Percentiles rank a stretch among this genome's conserved stretches.
These are phyloP conservation scores for Drosophila saltans DNA, from an alignment of 1,140 invertebrate species.

Conservation along the genomic window DNA sequence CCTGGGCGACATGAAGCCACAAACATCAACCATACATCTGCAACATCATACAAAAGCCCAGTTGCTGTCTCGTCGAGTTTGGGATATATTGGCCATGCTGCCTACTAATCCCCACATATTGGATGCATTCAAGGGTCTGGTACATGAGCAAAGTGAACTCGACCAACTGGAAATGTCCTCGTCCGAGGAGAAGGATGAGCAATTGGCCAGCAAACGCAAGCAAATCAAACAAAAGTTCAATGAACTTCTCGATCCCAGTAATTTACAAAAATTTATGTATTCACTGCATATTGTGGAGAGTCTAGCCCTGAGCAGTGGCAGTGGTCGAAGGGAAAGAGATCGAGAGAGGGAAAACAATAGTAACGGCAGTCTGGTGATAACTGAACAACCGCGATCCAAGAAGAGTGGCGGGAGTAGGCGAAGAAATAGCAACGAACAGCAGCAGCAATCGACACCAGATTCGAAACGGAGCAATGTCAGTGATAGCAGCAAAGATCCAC, in stretches of 20 bases:
- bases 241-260: conserved; percentile 92
- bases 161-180: conserved; percentile 47
- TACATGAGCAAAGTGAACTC: conserved; percentile 82
- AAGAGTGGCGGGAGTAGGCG: conserved; percentile 46
- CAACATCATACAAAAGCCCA: conserved; percentile 95
- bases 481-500: conserved; percentile 48
- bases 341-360: conserved; percentile 11
- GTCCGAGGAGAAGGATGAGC: conserved; percentile 58
- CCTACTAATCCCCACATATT: conserved; percentile 94
- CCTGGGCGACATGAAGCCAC: conserved; percentile 91
- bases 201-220: conserved; percentile 67
- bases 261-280: conserved; percentile 97
- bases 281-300: conserved; percentile 95
- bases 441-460: conserved; percentile 32
- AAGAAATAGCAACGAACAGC: conserved; percentile 66
- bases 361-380: conserved; percentile 60
- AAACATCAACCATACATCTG: conserved; percentile 86
- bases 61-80: conserved; percentile 93
- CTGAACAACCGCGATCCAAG: conserved; percentile 59
- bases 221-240: conserved; percentile 85
- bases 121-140: conserved; percentile 91
- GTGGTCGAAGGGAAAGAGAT: conserved; percentile 39
- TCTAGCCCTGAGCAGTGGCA: conserved; percentile 65
- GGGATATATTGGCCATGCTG: conserved; percentile 96
- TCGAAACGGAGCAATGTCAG: conserved; percentile 46